Evolutionary conservation across 2,797 vertebrate genomes (phyloP).

Genomic region (Crax fasciolata): DNA sequence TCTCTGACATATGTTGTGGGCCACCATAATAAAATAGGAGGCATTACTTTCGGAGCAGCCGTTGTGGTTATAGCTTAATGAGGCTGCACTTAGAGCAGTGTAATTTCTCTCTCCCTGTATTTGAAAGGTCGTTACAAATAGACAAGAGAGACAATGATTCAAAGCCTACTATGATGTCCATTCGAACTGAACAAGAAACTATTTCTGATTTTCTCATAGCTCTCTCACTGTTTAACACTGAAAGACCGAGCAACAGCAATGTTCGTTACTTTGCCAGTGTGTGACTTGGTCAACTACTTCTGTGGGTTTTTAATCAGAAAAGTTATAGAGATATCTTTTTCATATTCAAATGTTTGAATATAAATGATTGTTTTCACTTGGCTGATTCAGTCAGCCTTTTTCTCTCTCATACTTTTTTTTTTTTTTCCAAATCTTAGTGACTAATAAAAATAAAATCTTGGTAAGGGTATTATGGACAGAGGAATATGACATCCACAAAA

Average conservation of each 20-base stretch:
- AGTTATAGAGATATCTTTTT: neutral
- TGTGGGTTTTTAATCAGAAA: neutral
- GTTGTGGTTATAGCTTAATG: neutral
- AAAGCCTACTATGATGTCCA: neutral
- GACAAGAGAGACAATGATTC: neutral
- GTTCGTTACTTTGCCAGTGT: neutral
- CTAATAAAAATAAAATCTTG: neutral
- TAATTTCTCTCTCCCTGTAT: neutral
- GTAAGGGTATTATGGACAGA: neutral
- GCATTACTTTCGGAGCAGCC: no score
- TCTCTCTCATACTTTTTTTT: fast-evolving
- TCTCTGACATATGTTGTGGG: no score
- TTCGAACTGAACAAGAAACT: neutral
- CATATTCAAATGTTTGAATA: neutral
- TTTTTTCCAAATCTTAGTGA: neutral
- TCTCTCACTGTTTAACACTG: neutral
- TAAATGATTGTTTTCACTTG: neutral
- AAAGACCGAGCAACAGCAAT: neutral
- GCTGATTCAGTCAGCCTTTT: neutral
- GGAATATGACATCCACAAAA: neutral
- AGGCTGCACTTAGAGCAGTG: neutral
- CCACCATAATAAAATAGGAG: no score
- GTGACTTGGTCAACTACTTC: neutral
- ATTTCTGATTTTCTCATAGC: neutral
- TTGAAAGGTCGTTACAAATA: neutral